Evolutionary conservation across 2,113 vertebrate species (phyloP).

Genomic region (Caloenas nicobarica): DNA sequence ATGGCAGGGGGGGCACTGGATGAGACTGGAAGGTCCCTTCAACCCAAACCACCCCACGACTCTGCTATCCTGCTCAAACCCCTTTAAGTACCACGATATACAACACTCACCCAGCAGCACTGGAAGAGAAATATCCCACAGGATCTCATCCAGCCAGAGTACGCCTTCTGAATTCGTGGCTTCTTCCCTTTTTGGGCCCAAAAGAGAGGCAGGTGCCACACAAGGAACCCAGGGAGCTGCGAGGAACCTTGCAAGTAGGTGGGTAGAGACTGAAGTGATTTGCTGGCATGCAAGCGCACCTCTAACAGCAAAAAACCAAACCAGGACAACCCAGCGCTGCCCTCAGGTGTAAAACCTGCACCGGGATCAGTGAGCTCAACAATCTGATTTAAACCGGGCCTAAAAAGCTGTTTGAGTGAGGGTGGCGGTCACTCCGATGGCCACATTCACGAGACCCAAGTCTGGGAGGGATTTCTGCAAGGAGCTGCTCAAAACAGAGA

Average conservation of each 20-base stretch:
- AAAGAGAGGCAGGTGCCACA: not conserved
- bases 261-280: rapidly evolving
- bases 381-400: too few species aligned
- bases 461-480: too few species aligned
- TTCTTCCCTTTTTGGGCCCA: not conserved
- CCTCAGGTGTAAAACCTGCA: too few species aligned
- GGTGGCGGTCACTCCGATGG: too few species aligned
- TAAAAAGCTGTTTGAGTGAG: too few species aligned
- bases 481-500: too few species aligned
- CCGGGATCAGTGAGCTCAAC: too few species aligned
- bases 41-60: rapidly evolving
- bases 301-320: too few species aligned
- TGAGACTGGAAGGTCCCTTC: not conserved
- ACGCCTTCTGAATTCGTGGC: rapidly evolving
- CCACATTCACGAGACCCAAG: too few species aligned
- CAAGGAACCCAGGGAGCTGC: rapidly evolving
- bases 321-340: too few species aligned
- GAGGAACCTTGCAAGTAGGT: rapidly evolving
- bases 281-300: not conserved
- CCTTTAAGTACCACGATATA: rapidly evolving
- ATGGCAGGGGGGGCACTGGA: too few species aligned
- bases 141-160: not conserved
- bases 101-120: not conserved
- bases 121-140: not conserved
- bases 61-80: not conserved